These are phyloP conservation scores for Drosophila ustulata DNA, from an alignment of 2,888 invertebrate species.

Conservation along the genomic window DNA sequence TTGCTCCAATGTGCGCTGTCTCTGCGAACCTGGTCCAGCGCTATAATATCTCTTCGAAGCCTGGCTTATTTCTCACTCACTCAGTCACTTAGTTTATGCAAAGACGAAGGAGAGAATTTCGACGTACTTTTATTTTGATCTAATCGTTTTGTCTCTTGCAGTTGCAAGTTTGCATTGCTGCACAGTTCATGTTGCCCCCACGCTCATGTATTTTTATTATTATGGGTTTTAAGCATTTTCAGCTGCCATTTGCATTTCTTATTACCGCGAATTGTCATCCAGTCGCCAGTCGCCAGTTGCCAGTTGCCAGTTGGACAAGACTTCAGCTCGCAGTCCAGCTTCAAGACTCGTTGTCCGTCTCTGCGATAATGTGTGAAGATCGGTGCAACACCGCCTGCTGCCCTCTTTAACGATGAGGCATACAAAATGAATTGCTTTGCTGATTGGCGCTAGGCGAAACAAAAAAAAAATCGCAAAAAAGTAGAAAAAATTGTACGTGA, in stretches of 20 bases:
- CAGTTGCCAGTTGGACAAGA: slow-evolving; percentile 19
- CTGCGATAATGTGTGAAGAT: slow-evolving; percentile 74
- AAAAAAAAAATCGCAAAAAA: not conserved
- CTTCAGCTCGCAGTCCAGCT: not conserved
- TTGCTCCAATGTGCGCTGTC: slow-evolving; percentile 7
- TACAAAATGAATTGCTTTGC: slow-evolving; percentile 75
- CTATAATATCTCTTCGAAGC: slow-evolving; percentile 44
- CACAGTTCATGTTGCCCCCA: slow-evolving; percentile 61
- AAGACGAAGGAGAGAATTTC: slow-evolving; percentile 55
- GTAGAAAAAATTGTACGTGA: slow-evolving; percentile 61
- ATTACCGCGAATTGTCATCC: slow-evolving; percentile 75
- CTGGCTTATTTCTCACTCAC: slow-evolving; percentile 74
- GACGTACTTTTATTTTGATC: slow-evolving; percentile 65
- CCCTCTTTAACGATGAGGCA: slow-evolving; percentile 19
- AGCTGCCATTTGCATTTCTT: slow-evolving; percentile 75
- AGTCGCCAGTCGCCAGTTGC: slow-evolving; percentile 18
- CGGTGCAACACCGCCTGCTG: slow-evolving; percentile 32
- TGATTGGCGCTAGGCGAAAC: slow-evolving; percentile 58
- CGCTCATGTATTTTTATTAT: slow-evolving; percentile 79
- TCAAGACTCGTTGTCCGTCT: not conserved
- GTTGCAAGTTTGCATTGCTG: slow-evolving; percentile 23
- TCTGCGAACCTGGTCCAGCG: not conserved
- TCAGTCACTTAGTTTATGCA: slow-evolving; percentile 63
- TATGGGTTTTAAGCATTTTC: slow-evolving; percentile 75
- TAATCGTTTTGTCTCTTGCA: slow-evolving; percentile 64